Conservation (phyloP, 2,888 invertebrate species). For the Mythimna ferrago region DNA sequence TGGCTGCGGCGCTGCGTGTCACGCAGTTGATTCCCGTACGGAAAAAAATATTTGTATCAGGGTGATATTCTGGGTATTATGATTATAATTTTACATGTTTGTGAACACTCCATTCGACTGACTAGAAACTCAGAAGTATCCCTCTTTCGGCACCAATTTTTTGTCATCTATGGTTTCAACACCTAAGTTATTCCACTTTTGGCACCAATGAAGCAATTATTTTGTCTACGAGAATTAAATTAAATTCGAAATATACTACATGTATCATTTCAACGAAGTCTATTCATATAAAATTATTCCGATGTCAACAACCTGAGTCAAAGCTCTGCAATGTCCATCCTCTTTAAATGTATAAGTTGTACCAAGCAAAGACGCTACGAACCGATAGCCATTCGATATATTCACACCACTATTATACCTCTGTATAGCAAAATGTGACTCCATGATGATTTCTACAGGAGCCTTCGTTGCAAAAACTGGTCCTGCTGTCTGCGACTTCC, state of each 20-base stretch:
- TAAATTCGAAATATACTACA: background rate
- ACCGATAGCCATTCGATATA: constrained; percentile 43
- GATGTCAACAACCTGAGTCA: constrained; percentile 10
- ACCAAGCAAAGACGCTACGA: constrained; percentile 14
- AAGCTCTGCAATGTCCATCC: constrained; percentile 4
- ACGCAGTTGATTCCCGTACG: no score
- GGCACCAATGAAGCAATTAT: background rate
- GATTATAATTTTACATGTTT: no score
- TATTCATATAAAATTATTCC: constrained; percentile 1
- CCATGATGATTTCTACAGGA: constrained; percentile 68
- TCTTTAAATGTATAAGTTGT: constrained; percentile 19
- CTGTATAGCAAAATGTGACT: constrained; percentile 63
- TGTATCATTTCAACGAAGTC: background rate
- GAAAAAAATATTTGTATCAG: no score
- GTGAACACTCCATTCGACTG: no score
- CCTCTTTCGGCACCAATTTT: no score
- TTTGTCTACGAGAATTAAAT: background rate
- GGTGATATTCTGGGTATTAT: no score
- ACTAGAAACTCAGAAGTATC: no score
- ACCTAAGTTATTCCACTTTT: no score
- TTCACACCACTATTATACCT: constrained; percentile 48
- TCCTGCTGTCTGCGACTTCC: constrained; percentile 84
- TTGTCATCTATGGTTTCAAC: no score
- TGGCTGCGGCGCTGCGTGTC: no score
- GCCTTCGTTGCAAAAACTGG: constrained; percentile 83